Evolutionary conservation across 1,140 invertebrate species (phyloP).

Genomic region (Arion vulgaris): DNA sequence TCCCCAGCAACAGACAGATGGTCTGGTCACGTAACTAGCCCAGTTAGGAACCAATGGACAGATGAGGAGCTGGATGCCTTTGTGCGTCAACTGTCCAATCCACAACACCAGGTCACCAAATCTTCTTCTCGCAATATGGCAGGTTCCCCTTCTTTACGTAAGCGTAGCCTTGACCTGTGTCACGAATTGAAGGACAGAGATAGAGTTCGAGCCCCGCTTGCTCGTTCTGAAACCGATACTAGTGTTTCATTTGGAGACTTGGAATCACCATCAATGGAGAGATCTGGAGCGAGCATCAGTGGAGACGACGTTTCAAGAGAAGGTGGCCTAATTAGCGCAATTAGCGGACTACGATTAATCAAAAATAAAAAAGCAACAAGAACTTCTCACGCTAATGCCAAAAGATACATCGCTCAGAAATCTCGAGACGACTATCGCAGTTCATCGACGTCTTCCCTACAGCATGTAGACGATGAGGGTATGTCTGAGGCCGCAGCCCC

Average conservation of each 20-base stretch:
- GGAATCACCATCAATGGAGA: background rate
- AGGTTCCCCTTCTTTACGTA: background rate
- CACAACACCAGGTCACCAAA: conserved; percentile 46
- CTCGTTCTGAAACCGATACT: conserved; percentile 31
- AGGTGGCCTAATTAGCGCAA: conserved; percentile 9
- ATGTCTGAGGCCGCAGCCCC: background rate
- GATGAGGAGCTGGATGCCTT: conserved; percentile 46
- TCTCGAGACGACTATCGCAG: background rate
- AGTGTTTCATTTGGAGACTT: conserved; percentile 22
- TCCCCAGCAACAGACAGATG: conserved; percentile 39
- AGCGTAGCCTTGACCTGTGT: conserved; percentile 28
- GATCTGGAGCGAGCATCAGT: background rate
- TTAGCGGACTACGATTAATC: conserved; percentile 26
- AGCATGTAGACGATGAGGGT: background rate
- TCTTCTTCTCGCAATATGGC: background rate
- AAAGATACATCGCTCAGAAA: conserved; percentile 26
- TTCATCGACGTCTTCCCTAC: background rate
- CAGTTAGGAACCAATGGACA: conserved; percentile 32
- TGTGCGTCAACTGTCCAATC: conserved; percentile 45
- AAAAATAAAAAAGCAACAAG: conserved; percentile 35
- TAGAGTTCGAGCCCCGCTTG: conserved; percentile 26
- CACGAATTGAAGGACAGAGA: conserved; percentile 24
- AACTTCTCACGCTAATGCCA: conserved; percentile 30
- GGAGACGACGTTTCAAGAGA: background rate
- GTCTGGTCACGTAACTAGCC: conserved; percentile 20